phyloP scores from a whole-genome alignment of 2,888 invertebrate species.

The Sphaerophoria taeniata region DNA sequence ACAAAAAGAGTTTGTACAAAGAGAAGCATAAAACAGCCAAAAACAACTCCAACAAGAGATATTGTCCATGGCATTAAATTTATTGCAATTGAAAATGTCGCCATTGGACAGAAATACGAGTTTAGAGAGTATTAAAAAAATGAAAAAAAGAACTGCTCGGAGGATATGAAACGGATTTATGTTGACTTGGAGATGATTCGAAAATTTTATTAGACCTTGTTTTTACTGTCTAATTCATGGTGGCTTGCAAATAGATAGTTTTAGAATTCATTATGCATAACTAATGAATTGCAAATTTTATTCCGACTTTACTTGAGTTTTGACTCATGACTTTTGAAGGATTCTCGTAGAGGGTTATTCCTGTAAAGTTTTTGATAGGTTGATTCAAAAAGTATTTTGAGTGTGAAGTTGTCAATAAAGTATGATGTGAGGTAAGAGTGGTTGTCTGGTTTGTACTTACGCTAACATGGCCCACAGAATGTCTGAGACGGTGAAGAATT shows the following conservation, averaged over 20 bases:
- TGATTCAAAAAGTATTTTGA: too few species aligned
- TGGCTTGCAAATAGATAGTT: neutral
- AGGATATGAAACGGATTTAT: constrained; percentile 70
- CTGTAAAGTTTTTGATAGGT: too few species aligned
- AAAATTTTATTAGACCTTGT: constrained; percentile 17
- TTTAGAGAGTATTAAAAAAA: constrained; percentile 58
- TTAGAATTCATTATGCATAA: constrained; percentile 4
- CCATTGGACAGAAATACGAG: constrained; percentile 45
- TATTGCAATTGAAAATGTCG: constrained; percentile 71
- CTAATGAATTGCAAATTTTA: constrained; percentile 5
- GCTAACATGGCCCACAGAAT: too few species aligned
- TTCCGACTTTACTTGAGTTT: neutral
- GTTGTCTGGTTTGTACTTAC: too few species aligned
- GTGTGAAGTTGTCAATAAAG: too few species aligned
- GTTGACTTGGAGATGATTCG: constrained; percentile 55
- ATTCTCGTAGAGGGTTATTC: neutral
- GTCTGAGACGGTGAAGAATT: too few species aligned
- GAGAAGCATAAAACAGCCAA: constrained; percentile 28
- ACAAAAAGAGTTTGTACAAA: constrained; percentile 8
- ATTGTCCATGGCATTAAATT: constrained; percentile 70
- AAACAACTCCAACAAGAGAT: constrained; percentile 62
- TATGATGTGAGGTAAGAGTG: too few species aligned
- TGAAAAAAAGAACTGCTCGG: too few species aligned
- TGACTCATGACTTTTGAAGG: neutral
- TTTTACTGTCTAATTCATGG: constrained; percentile 26